Conservation (phyloP, 1,140 invertebrate species). For the Ptiloglossa arizonensis region DNA sequence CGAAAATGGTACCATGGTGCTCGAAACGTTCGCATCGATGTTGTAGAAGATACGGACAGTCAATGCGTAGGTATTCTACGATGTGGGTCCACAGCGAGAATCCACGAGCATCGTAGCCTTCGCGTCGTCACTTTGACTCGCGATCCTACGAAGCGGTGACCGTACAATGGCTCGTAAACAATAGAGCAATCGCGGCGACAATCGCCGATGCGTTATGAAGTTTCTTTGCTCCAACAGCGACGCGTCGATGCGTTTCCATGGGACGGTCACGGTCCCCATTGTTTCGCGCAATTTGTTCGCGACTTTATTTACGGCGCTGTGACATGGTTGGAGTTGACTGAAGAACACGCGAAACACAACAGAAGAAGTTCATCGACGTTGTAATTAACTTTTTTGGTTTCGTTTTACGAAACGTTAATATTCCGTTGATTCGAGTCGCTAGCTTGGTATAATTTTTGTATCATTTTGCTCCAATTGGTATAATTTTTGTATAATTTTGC, state of each 20-base stretch:
- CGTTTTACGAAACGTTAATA: too few relatives aligned
- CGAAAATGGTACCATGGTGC: too few relatives aligned
- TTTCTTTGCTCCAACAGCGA: neutral
- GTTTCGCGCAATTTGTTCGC: constrained; percentile 8
- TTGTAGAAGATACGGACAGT: too few relatives aligned
- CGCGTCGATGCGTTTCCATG: constrained; percentile 1
- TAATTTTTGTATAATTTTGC: too few relatives aligned
- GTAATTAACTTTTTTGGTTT: too few relatives aligned
- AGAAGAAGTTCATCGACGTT: too few relatives aligned
- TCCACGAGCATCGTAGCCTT: constrained; percentile 1
- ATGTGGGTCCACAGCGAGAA: neutral
- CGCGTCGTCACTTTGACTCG: constrained; percentile 14
- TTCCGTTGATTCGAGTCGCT: too few relatives aligned
- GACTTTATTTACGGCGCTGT: constrained; percentile 3
- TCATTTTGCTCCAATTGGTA: too few relatives aligned
- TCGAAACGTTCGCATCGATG: too few relatives aligned
- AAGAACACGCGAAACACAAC: too few relatives aligned
- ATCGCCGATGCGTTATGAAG: neutral
- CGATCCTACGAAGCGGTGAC: constrained; percentile 19
- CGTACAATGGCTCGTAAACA: constrained; percentile 59
- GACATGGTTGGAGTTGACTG: neutral
- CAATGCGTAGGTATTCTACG: too few relatives aligned
- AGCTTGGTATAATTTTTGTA: too few relatives aligned
- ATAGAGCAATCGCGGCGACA: constrained; percentile 46
- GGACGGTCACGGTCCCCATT: neutral